Conservation (phyloP, 1,140 invertebrate genomes). For the Trinorchestia longiramus region DNA sequence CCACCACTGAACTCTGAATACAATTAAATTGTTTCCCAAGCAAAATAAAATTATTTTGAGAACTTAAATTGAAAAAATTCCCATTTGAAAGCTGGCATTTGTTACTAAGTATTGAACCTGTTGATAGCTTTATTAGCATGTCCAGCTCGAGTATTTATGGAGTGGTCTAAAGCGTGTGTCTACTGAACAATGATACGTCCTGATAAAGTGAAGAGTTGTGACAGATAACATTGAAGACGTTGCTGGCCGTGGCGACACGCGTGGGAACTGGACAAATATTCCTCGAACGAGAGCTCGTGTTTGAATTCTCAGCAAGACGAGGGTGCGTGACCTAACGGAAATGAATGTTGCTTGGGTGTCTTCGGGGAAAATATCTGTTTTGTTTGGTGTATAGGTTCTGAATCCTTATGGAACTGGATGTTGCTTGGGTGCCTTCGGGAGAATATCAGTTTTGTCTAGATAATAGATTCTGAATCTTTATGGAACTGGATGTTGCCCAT, state of each 20-base stretch:
- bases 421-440: not conserved
- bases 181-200: constrained; percentile 11
- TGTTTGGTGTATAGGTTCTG: not conserved
- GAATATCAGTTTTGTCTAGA: not conserved
- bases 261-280: constrained; percentile 5
- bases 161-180: constrained; percentile 31
- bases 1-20: too few species aligned
- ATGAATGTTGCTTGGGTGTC: not conserved
- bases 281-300: not conserved
- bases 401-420: not conserved
- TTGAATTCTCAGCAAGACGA: not conserved
- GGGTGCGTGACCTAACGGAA: not conserved
- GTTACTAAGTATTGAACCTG: not conserved
- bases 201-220: constrained; percentile 38
- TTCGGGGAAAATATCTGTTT: not conserved
- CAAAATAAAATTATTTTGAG: not conserved
- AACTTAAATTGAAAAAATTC: not conserved
- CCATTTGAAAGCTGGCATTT: not conserved
- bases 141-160: constrained; percentile 15
- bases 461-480: not conserved
- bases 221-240: constrained; percentile 44
- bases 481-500: not conserved
- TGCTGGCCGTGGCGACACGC: not conserved
- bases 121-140: constrained; percentile 1
- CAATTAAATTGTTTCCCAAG: not conserved